These are phyloP conservation scores for Tachyglossus aculeatus DNA, from an alignment of 2,797 vertebrate genomes.

Conservation along the genomic window DNA sequence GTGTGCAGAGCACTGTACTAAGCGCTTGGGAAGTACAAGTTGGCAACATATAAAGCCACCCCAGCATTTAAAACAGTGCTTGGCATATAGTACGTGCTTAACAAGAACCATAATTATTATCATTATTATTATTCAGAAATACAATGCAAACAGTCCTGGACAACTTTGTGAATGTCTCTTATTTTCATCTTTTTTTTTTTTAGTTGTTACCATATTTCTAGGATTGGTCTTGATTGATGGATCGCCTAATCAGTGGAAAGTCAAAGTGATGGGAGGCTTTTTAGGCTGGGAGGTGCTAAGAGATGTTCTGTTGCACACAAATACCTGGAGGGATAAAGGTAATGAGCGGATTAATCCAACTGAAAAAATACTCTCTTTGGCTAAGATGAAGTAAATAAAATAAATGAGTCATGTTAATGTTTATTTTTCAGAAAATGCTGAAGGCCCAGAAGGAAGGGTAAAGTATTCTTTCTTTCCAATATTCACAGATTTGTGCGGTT, in stretches of 20 bases:
- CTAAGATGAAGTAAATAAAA: background rate
- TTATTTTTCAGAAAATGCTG: slow-evolving; percentile 19
- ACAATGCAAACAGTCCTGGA: too few relatives aligned
- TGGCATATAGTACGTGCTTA: too few relatives aligned
- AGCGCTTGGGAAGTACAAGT: too few relatives aligned
- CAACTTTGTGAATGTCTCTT: too few relatives aligned
- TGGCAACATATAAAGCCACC: too few relatives aligned
- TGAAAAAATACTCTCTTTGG: background rate
- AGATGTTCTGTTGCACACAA: slow-evolving; percentile 60
- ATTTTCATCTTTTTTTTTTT: background rate
- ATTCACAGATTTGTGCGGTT: background rate
- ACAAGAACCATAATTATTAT: too few relatives aligned
- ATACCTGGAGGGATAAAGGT: slow-evolving; percentile 62
- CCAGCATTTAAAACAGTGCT: too few relatives aligned
- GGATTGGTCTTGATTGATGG: slow-evolving; percentile 70
- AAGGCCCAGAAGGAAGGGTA: slow-evolving; percentile 19
- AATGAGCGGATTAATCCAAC: background rate
- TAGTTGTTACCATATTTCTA: slow-evolving; percentile 79
- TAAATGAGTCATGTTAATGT: background rate
- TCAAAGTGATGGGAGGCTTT: slow-evolving; percentile 79
- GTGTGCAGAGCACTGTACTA: too few relatives aligned
- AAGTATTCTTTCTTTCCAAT: background rate
- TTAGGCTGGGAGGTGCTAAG: slow-evolving; percentile 74
- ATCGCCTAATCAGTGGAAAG: slow-evolving; percentile 62
- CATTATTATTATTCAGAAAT: too few relatives aligned